phyloP scores from a whole-genome alignment of 2,888 invertebrate species.

The Dicranocentrus wangi region DNA sequence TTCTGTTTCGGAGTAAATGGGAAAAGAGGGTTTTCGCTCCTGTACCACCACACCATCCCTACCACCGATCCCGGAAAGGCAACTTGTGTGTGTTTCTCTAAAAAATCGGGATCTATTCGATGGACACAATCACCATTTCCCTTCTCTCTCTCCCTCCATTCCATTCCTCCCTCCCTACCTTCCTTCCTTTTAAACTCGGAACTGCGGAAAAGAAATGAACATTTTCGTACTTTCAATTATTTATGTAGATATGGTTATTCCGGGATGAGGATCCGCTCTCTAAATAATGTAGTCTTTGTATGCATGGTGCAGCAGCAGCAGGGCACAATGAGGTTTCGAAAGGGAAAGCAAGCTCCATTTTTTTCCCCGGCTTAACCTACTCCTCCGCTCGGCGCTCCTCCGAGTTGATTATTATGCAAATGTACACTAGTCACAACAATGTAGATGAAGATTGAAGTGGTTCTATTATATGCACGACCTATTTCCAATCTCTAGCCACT shows the following conservation, averaged over 20 bases:
- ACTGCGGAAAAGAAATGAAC: constrained; percentile 6
- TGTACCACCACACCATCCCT: background rate
- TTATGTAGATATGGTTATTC: constrained; percentile 14
- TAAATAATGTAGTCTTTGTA: constrained; percentile 24
- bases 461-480: background rate
- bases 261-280: background rate
- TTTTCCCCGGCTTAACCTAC: too few relatives aligned
- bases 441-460: background rate
- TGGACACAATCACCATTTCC: constrained; percentile 12
- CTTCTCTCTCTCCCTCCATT: background rate
- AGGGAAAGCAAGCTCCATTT: background rate
- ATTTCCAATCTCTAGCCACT: constrained; percentile 17
- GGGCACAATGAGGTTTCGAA: background rate
- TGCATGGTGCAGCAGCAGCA: background rate
- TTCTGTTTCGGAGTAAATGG: constrained; percentile 11
- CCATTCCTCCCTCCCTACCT: background rate
- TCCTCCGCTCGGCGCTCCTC: background rate
- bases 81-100: constrained; percentile 12
- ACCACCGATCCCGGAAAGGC: background rate
- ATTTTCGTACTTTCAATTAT: constrained; percentile 17
- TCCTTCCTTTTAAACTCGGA: too few relatives aligned
- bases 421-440: background rate
- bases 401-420: constrained; percentile 23
- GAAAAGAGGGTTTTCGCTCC: constrained; percentile 11
- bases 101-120: constrained; percentile 15